A percentile compares a stretch with the other conserved stretches of the same genome.
phyloP scores from a whole-genome alignment of 2,888 invertebrate species.

The Lochmaea capreae region DNA sequence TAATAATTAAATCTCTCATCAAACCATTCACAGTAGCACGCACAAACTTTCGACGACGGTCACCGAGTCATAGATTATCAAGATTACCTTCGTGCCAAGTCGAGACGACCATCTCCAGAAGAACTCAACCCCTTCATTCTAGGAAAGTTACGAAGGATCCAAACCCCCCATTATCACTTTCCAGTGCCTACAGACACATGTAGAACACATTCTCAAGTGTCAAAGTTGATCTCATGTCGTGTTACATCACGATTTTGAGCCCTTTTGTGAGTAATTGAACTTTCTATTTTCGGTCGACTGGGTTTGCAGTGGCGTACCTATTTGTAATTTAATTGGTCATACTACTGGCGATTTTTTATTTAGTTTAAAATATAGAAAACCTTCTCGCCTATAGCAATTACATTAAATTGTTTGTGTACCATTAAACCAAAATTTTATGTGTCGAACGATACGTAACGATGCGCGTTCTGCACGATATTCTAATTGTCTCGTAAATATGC shows the following conservation, averaged over 20 bases:
- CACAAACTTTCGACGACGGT: slow-evolving; percentile 27
- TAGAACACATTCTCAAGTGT: slow-evolving; percentile 39
- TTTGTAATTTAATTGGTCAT: neutral
- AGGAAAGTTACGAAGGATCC: slow-evolving; percentile 33
- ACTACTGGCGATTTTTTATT: too few relatives aligned
- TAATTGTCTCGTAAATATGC: too few relatives aligned
- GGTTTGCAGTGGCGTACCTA: neutral
- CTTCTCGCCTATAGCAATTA: too few relatives aligned
- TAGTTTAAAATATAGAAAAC: too few relatives aligned
- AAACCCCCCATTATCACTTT: slow-evolving; percentile 44
- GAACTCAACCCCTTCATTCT: slow-evolving; percentile 28
- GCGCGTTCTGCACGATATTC: too few relatives aligned
- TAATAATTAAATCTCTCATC: slow-evolving; percentile 16
- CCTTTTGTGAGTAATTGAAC: slow-evolving; percentile 44
- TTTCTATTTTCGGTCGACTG: slow-evolving; percentile 15
- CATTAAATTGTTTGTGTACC: too few relatives aligned
- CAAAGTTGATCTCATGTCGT: slow-evolving; percentile 40
- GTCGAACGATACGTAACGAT: too few relatives aligned
- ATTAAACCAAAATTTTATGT: too few relatives aligned
- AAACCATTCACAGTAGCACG: slow-evolving; percentile 26
- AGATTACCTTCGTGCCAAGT: slow-evolving; percentile 17
- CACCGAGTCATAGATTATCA: slow-evolving; percentile 33
- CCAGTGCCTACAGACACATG: slow-evolving; percentile 40
- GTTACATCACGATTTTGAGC: slow-evolving; percentile 43
- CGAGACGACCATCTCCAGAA: slow-evolving; percentile 7